Evolutionary conservation across 2,797 vertebrate species (phyloP), one percentile per base, ranked within the genome.

Genomic region (Sebastes miniatus): DNA sequence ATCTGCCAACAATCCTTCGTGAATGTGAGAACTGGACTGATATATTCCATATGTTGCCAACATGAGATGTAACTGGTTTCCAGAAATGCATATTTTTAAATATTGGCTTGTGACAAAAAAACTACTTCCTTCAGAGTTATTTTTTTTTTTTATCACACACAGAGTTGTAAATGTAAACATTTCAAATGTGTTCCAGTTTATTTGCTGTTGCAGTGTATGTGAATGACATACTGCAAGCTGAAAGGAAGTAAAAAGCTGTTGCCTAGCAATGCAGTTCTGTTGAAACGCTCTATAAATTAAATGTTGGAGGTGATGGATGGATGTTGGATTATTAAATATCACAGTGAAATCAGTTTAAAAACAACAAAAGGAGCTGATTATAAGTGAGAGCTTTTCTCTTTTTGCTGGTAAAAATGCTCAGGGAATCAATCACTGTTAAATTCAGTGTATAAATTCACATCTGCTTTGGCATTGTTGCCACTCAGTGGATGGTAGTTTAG

Each of bases 1-100:
- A 31, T 67, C 68, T 84, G 69, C 39, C 63, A 54, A 64, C 77
- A 85, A 57, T 83, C 67, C 88, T 84, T 31, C 76, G 56, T 64
- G 39, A 76, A 76, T 69, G 75, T 80, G 58, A 72, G 68, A 83
- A 80, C 58, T 68, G 36, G 3, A 50, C 22, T 24, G 52, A 77
- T 56, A 47, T 71, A 69, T 39, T 54, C 36, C 54, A 65, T 75
- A 47, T 32, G 25, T 75, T 82, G 27, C 52, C 36, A 79, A 80
- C 57, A 81, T 63, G 32, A 73, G 20, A 59, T 24, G 12, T 11
- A 69, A 73, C 73, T 31, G 56, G 47, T 54, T 64, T 69, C 27
- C 13, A 68, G 39, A 24, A 77, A 68, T 63, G 13, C 8, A 59
- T 22, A 20, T 54, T 71, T 43, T 57, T 50, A 16, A 65, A 77